Conservation (phyloP, 2,113 vertebrate species). For the Chionomys nivalis region DNA sequence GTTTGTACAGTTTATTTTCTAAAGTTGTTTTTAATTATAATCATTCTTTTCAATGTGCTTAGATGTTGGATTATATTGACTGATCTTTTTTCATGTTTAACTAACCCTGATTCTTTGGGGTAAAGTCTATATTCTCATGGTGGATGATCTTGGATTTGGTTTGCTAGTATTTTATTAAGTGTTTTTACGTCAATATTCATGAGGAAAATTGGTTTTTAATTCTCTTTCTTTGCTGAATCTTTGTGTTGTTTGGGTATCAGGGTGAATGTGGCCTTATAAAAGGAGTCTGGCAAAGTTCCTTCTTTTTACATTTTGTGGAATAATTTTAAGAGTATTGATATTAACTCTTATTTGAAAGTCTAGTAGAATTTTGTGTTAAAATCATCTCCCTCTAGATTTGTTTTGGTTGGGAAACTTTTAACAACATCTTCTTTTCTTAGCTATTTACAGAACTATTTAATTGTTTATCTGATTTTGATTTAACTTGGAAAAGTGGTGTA, state of each 20-base stretch:
- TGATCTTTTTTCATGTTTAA: background rate
- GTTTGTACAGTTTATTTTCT: conserved; percentile 17
- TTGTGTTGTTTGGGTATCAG: too few relatives aligned
- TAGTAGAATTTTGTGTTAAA: background rate
- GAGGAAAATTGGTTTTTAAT: too few relatives aligned
- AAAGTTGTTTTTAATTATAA: background rate
- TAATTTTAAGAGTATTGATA: too few relatives aligned
- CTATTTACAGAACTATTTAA: too few relatives aligned
- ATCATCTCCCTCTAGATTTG: background rate
- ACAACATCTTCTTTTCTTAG: background rate
- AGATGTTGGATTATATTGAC: background rate
- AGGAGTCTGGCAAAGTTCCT: too few relatives aligned
- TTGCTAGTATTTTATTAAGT: too few relatives aligned
- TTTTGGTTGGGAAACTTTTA: background rate
- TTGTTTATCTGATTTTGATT: background rate
- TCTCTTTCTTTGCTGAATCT: too few relatives aligned
- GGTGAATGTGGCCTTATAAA: too few relatives aligned
- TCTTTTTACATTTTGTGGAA: too few relatives aligned
- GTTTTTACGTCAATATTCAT: too few relatives aligned
- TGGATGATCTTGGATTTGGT: background rate
- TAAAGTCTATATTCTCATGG: background rate
- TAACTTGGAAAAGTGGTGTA: background rate
- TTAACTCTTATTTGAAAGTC: background rate
- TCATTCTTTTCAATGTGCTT: background rate
- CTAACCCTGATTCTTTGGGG: background rate